phyloP scores from a whole-genome alignment of 2,797 vertebrate genomes.

The Malurus splendens region DNA sequence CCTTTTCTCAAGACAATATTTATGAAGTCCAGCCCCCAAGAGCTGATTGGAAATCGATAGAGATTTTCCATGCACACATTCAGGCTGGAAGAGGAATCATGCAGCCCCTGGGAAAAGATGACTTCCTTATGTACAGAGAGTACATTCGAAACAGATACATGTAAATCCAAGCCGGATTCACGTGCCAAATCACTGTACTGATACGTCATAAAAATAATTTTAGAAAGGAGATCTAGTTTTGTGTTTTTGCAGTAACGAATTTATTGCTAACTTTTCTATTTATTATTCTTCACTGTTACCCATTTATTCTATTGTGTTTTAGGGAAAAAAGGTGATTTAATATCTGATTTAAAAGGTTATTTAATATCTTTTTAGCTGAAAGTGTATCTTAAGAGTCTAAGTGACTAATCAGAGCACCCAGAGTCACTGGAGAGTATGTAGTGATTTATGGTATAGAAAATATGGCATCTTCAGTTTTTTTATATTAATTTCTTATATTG shows the following conservation, averaged over 20 bases:
- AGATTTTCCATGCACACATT: conserved; percentile 87
- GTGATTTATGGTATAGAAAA: neutral
- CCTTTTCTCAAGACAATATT: conserved; percentile 86
- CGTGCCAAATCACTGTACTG: neutral
- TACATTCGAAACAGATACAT: conserved; percentile 78
- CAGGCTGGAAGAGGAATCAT: conserved; percentile 80
- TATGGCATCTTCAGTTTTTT: neutral
- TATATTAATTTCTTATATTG: neutral
- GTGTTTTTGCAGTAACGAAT: neutral
- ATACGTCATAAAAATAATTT: neutral
- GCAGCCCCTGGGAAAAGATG: conserved; percentile 81
- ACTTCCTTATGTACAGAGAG: conserved; percentile 83
- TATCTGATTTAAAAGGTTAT: neutral
- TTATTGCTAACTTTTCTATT: neutral
- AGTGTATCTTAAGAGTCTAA: neutral
- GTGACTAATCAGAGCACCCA: neutral
- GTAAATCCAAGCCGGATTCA: conserved; percentile 52
- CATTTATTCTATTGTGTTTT: neutral
- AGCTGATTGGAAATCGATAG: conserved; percentile 78
- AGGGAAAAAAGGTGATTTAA: neutral
- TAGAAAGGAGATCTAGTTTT: neutral
- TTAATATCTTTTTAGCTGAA: neutral
- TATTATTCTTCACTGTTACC: neutral
- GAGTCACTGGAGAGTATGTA: neutral
- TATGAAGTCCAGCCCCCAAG: conserved; percentile 79